Evolutionary conservation across 2,888 invertebrate species (phyloP), one percentile per base, ranked within the genome.

Genomic region (Deilephila elpenor): DNA sequence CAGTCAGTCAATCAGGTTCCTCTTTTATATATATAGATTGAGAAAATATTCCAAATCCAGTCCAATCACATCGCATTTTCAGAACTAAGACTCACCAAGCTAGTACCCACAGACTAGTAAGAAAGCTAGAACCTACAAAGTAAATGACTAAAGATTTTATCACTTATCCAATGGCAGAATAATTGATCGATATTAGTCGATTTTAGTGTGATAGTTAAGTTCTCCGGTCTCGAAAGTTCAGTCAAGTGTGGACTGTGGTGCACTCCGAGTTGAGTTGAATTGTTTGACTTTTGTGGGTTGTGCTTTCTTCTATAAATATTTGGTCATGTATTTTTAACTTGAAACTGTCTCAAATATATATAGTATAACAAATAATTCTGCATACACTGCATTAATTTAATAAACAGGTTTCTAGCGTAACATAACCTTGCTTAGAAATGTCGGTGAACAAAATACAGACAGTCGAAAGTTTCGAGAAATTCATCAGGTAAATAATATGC

Each of bases 401-500:
- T 56, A 51, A 25, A 67, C 20, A 8, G 20, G 25, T 44, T 51
- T 51, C 25, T 51, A 71, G 61, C 64, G 20, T 37, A 79, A 78
- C 79, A 77, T 84, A 87, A 89, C 86, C 86, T 84, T 74, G 77
- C 78, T 77, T 78, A 80, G 83, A 82, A 86, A 96, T 96, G 96
- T 86, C 96, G 78, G 90, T 96, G 78, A 86, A 86, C 74, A 91
- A 89, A 83, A 88, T 96, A 77, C 89, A 92, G 76, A 91, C 93
- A 44, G 84, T 88, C 59, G 95, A 95, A 67, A 93, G 95, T 81
- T 96, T 96, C 83, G 87, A 93, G 67, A 92, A 86, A 81, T 92
- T 92, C 81, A 87, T 92, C 75, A 87, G 86, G 93, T 93, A 87
- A 84, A 86, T 80, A 51, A 44, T 11, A 14, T 3, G 11, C 11